phyloP scores from a whole-genome alignment of 2,797 vertebrate genomes.

The Poeciliopsis infans region DNA sequence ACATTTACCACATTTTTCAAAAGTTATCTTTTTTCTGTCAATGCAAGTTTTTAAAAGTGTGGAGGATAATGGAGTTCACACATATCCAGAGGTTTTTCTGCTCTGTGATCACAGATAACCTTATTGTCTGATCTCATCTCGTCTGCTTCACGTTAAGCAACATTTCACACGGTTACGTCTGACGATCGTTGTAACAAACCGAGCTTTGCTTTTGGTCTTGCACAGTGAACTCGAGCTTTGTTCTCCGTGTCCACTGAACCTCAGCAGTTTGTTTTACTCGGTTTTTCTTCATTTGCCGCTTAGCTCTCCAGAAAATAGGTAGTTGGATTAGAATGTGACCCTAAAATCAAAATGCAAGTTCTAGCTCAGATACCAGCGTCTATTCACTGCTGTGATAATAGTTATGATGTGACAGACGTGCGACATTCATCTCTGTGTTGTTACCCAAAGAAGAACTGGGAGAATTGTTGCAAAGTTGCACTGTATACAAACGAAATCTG shows the following conservation, averaged over 20 bases:
- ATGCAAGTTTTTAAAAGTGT: neutral
- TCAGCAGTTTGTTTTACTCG: neutral
- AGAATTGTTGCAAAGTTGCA: neutral
- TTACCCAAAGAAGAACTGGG: neutral
- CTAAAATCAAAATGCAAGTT: neutral
- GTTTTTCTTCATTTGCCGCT: neutral
- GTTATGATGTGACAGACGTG: neutral
- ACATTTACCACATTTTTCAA: neutral
- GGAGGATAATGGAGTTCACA: neutral
- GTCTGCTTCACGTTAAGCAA: neutral
- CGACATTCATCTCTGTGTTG: neutral
- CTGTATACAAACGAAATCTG: neutral
- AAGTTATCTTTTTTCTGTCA: neutral
- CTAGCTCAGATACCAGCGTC: neutral
- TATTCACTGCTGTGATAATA: neutral
- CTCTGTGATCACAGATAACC: neutral
- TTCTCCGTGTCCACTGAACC: neutral
- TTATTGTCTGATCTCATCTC: neutral
- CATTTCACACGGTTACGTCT: neutral
- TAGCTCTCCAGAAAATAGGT: neutral
- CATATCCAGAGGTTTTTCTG: neutral
- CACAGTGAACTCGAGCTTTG: neutral
- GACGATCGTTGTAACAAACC: neutral
- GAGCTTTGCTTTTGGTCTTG: neutral
- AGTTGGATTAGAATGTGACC: neutral